Evolutionary conservation across 1,140 invertebrate genomes (phyloP).

Genomic region (Drosophila ananassae): DNA sequence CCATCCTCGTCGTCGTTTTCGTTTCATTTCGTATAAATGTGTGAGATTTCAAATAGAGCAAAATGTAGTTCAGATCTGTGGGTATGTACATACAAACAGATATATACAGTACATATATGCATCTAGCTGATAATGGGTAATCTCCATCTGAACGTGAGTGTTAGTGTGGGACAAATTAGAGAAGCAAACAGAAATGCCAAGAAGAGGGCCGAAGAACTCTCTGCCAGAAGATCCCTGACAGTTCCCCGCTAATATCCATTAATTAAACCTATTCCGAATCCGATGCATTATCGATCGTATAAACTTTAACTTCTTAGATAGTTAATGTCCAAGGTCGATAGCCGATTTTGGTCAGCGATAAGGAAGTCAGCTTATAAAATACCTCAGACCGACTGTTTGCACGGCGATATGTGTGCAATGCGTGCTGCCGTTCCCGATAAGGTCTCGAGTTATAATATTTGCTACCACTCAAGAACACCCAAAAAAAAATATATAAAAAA

Average conservation of each 20-base stretch:
- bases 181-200: slow-evolving; percentile 41
- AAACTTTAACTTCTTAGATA: slow-evolving; percentile 7
- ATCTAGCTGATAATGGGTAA: slow-evolving; percentile 60
- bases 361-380: slow-evolving; percentile 13
- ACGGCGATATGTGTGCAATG: slow-evolving; percentile 40
- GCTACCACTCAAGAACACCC: slow-evolving; percentile 12
- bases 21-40: slow-evolving; percentile 69
- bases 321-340: slow-evolving; percentile 32
- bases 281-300: slow-evolving; percentile 6
- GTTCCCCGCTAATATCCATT: slow-evolving; percentile 34
- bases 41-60: slow-evolving; percentile 79
- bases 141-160: slow-evolving; percentile 36
- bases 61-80: slow-evolving; percentile 74
- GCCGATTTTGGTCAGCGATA: slow-evolving; percentile 28
- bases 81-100: slow-evolving; percentile 28
- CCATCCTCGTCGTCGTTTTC: slow-evolving; percentile 23
- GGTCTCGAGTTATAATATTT: slow-evolving; percentile 28
- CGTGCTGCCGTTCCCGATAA: slow-evolving; percentile 30
- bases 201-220: background rate
- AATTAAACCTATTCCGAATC: slow-evolving; percentile 10
- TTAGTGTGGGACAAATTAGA: slow-evolving; percentile 51
- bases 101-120: slow-evolving; percentile 2
- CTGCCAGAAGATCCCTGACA: slow-evolving; percentile 22
- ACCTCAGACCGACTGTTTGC: slow-evolving; percentile 20
- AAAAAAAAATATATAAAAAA: background rate